Conservation (phyloP, 92 coral and sea anemone genomes). For the Chrysogorgia sp. region DNA sequence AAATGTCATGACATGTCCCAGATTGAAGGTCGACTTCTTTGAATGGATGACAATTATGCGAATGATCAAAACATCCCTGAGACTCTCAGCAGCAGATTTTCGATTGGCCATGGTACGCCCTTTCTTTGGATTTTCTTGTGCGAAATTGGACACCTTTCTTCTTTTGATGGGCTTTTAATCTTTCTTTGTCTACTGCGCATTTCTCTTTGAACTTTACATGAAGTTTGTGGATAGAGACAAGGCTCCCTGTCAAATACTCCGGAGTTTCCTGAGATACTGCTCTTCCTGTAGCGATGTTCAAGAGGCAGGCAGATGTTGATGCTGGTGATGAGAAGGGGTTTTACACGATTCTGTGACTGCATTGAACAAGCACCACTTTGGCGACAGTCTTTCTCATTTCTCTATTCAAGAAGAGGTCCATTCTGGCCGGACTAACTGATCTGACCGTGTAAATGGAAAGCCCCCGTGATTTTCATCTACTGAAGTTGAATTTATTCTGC, state of each 20-base stretch:
- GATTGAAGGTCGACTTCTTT: conserved; percentile 24
- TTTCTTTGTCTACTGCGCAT: conserved; percentile 21
- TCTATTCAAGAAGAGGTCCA: too few species aligned
- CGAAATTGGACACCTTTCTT: conserved; percentile 24
- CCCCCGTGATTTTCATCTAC: too few species aligned
- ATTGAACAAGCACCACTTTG: conserved; percentile 27
- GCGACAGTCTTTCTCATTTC: conserved; percentile 18
- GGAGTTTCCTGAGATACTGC: conserved; percentile 19
- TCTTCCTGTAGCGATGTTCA: conserved; percentile 29
- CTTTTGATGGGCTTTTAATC: conserved; percentile 18
- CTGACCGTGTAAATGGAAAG: too few species aligned
- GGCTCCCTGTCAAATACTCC: conserved; percentile 22
- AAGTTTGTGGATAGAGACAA: conserved; percentile 21
- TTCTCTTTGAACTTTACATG: conserved; percentile 10
- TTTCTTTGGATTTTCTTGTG: conserved; percentile 19
- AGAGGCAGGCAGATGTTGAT: conserved; percentile 4
- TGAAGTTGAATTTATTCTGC: too few species aligned
- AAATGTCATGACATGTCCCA: conserved; percentile 23
- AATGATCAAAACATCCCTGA: conserved; percentile 22
- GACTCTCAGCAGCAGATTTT: conserved; percentile 26
- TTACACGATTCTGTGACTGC: conserved; percentile 24
- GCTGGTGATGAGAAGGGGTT: conserved; percentile 2
- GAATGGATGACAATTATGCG: conserved; percentile 34
- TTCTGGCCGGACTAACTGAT: too few species aligned
- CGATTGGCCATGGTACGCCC: not conserved